A percentile compares a stretch with the other conserved stretches of the same genome.
Conservation (phyloP, 2,888 invertebrate species). For the Tinea trinotella region DNA sequence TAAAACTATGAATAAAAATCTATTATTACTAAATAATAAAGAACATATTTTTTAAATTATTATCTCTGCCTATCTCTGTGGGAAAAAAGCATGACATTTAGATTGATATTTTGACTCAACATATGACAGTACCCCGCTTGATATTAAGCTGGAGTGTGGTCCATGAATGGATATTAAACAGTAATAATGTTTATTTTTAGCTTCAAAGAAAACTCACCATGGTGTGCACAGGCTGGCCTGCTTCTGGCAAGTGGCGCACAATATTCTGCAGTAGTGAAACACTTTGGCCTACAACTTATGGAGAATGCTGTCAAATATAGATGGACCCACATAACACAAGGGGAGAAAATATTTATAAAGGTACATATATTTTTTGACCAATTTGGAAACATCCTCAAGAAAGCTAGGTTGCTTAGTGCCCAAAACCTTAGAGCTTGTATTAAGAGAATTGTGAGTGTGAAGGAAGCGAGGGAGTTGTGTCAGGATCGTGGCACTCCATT, state of each 20-base stretch:
- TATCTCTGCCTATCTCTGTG: too few species aligned
- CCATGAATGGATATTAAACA: too few species aligned
- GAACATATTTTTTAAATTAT: not conserved
- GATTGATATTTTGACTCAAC: not conserved
- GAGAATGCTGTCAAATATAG: constrained; percentile 94
- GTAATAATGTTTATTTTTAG: constrained; percentile 43
- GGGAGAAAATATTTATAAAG: constrained; percentile 92
- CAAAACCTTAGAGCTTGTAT: too few species aligned
- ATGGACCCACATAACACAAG: constrained; percentile 91
- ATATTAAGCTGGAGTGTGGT: too few species aligned
- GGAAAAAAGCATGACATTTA: not conserved
- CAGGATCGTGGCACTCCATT: too few species aligned
- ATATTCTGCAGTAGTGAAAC: constrained; percentile 84
- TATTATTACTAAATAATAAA: too few species aligned
- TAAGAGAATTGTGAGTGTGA: too few species aligned
- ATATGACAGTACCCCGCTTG: too few species aligned
- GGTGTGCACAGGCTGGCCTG: constrained; percentile 90
- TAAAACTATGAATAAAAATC: too few species aligned
- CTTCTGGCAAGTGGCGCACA: constrained; percentile 82
- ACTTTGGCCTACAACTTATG: constrained; percentile 93
- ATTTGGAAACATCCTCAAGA: too few species aligned
- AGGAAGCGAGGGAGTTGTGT: too few species aligned
- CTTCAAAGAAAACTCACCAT: constrained; percentile 88
- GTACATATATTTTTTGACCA: constrained; percentile 42
- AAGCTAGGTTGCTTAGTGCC: too few species aligned